Conservation (phyloP, 2,797 vertebrate species). For the Rhinella marina region DNA sequence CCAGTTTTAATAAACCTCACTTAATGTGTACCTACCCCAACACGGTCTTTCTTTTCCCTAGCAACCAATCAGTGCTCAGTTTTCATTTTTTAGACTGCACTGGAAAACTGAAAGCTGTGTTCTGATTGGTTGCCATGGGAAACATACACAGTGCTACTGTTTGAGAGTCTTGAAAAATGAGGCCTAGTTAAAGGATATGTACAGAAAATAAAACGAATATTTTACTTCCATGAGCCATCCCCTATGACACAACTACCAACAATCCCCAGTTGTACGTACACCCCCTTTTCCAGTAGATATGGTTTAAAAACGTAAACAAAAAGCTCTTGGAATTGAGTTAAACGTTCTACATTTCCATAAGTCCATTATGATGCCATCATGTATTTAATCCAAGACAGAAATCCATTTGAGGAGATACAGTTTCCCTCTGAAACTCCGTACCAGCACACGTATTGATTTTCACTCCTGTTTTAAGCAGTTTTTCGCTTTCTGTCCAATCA, state of each 20-base stretch:
- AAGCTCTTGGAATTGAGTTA: slow-evolving; percentile 35
- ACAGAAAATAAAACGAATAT: neutral
- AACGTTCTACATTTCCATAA: slow-evolving; percentile 10
- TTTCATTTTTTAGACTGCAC: too few relatives aligned
- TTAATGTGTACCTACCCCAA: too few relatives aligned
- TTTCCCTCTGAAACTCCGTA: slow-evolving; percentile 40
- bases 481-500: slow-evolving; percentile 25
- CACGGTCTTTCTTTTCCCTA: too few relatives aligned
- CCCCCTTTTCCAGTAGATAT: slow-evolving; percentile 10
- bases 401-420: slow-evolving; percentile 39
- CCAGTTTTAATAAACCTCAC: too few relatives aligned
- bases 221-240: neutral
- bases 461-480: slow-evolving; percentile 21
- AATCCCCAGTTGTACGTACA: slow-evolving; percentile 33
- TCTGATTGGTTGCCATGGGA: too few relatives aligned
- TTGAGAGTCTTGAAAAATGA: too few relatives aligned
- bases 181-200: too few relatives aligned
- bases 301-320: slow-evolving; percentile 14
- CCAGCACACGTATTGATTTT: slow-evolving; percentile 47
- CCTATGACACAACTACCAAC: neutral
- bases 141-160: too few relatives aligned
- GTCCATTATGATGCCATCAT: slow-evolving; percentile 44
- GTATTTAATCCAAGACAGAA: slow-evolving; percentile 30
- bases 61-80: too few relatives aligned
- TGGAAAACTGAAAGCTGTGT: too few relatives aligned